A percentile compares a stretch with the other conserved stretches of the same genome.
Evolutionary conservation across 2,797 vertebrate species (phyloP).

Genomic region (Chaunax sp.): DNA sequence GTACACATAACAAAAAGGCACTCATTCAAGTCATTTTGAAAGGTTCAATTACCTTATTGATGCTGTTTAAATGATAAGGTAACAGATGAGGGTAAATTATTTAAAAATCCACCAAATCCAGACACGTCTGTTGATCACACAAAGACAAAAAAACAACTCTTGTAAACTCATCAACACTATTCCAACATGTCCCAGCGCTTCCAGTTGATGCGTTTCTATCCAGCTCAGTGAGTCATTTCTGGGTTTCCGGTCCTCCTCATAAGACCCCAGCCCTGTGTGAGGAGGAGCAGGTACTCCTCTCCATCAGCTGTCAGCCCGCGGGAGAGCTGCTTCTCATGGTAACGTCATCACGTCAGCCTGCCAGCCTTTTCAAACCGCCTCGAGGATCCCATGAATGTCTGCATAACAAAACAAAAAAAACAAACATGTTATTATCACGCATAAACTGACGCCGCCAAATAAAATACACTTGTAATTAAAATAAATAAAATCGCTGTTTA

Average conservation of each 20-base stretch:
- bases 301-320: conserved; percentile 78
- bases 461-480: not conserved
- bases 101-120: conserved; percentile 42
- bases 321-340: conserved; percentile 69
- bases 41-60: conserved; percentile 47
- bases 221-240: conserved; percentile 59
- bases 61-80: conserved; percentile 49
- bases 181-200: conserved; percentile 39
- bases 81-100: conserved; percentile 40
- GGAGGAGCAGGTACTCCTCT: conserved; percentile 76
- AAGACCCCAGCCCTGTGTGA: conserved; percentile 43
- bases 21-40: conserved; percentile 75
- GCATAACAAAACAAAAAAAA: conserved; percentile 37
- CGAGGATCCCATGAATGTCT: conserved; percentile 76
- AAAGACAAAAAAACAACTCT: conserved; percentile 14
- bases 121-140: conserved; percentile 23
- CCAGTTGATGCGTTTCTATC: conserved; percentile 47
- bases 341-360: conserved; percentile 78
- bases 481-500: not conserved
- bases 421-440: not conserved
- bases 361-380: conserved; percentile 65
- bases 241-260: conserved; percentile 53
- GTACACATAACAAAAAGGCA: conserved; percentile 76
- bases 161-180: conserved; percentile 38
- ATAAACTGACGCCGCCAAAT: not conserved